Conservation (phyloP, 2,888 invertebrate genomes). For the Mystacides longicornis region DNA sequence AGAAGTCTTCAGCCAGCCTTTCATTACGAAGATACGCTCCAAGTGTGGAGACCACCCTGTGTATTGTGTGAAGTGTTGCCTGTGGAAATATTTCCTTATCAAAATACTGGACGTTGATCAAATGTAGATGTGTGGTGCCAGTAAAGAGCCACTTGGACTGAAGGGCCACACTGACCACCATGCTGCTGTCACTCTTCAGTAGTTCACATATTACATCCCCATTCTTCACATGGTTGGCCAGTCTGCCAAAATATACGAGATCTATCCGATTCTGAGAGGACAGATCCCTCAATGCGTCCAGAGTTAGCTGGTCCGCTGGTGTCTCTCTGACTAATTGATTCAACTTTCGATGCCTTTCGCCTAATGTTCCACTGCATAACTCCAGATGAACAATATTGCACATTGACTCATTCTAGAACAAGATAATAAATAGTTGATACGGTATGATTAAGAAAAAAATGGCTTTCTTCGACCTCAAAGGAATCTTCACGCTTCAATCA, state of each 20-base stretch:
- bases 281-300: conserved; percentile 1
- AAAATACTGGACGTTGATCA: conserved; percentile 30
- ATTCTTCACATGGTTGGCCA: conserved; percentile 19
- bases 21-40: conserved; percentile 27
- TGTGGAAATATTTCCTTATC: conserved; percentile 28
- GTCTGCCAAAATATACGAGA: conserved; percentile 14
- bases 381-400: too few relatives aligned
- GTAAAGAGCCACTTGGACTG: conserved; percentile 31
- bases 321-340: conserved; percentile 13
- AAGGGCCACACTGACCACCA: conserved; percentile 30
- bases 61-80: conserved; percentile 29
- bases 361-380: conserved; percentile 9
- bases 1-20: conserved; percentile 30
- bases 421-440: too few relatives aligned
- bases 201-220: conserved; percentile 28
- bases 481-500: too few relatives aligned
- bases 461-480: too few relatives aligned
- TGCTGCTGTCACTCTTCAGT: conserved; percentile 31
- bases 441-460: too few relatives aligned
- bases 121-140: conserved; percentile 22
- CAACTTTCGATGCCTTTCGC: conserved; percentile 15
- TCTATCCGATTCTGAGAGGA: conserved; percentile 8
- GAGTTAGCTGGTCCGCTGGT: conserved; percentile 6
- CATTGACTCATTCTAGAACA: too few relatives aligned
- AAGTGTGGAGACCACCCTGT: conserved; percentile 29